Evolutionary conservation across 2,888 invertebrate genomes (phyloP).

Genomic region (Spialia ferax): DNA sequence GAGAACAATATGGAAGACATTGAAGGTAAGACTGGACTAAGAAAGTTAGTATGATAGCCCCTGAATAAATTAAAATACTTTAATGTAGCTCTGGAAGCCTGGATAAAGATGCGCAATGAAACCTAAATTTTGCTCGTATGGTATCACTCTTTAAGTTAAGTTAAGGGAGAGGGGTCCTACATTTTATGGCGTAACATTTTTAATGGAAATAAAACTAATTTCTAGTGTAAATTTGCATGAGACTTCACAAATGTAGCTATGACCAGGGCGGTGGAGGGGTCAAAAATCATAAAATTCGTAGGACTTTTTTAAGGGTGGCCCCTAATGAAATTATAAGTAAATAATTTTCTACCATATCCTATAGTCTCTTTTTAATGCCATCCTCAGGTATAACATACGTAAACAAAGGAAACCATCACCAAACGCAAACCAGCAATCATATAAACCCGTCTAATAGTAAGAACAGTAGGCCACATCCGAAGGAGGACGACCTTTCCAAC

Average conservation of each 20-base stretch:
- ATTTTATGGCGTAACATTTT: too few relatives aligned
- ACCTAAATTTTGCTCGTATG: neutral
- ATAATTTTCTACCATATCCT: neutral
- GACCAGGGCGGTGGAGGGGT: too few relatives aligned
- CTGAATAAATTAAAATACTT: neutral
- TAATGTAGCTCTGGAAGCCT: neutral
- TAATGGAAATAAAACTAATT: too few relatives aligned
- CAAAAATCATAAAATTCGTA: too few relatives aligned
- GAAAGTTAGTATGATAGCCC: too few relatives aligned
- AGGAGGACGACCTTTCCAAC: conserved; percentile 58
- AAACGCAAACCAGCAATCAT: conserved; percentile 55
- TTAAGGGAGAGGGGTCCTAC: too few relatives aligned
- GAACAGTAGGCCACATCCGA: conserved; percentile 54
- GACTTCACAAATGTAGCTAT: too few relatives aligned
- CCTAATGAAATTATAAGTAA: too few relatives aligned
- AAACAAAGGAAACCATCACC: conserved; percentile 50
- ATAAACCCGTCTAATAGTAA: conserved; percentile 55
- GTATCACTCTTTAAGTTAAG: too few relatives aligned
- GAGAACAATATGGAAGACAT: conserved; percentile 65
- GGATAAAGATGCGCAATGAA: neutral
- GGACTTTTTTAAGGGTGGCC: too few relatives aligned
- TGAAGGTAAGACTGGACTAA: conserved; percentile 58
- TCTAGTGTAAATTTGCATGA: too few relatives aligned
- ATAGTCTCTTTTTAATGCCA: conserved; percentile 4
- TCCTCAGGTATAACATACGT: conserved; percentile 70